These are phyloP conservation scores for Grammomys dolichurus DNA, from an alignment of 2,113 vertebrate genomes.

Conservation along the genomic window DNA sequence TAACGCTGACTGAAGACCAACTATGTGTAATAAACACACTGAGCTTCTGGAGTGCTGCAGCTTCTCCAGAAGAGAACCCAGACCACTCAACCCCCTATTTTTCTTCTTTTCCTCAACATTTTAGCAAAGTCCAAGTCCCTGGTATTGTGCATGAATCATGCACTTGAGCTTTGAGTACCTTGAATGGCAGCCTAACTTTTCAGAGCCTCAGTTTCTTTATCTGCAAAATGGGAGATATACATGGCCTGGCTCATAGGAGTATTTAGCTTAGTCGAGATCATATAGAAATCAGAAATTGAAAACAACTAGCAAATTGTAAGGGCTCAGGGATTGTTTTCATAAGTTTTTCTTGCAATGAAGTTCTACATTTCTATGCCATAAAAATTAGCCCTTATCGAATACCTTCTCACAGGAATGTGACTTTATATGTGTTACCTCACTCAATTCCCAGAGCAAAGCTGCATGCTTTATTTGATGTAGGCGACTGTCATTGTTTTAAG, in stretches of 20 bases:
- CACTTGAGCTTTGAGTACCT: neutral
- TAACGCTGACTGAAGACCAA: neutral
- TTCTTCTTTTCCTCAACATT: neutral
- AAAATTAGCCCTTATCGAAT: neutral
- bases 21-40: neutral
- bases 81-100: neutral
- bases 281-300: neutral
- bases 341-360: constrained; percentile 8
- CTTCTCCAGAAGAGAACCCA: neutral
- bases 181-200: neutral
- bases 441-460: neutral
- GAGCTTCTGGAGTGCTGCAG: neutral
- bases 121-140: neutral
- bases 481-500: neutral
- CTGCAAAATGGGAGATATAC: neutral
- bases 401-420: neutral
- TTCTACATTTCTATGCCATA: neutral
- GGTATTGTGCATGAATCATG: neutral
- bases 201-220: neutral
- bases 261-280: neutral
- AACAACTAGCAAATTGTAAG: neutral
- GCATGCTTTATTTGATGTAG: neutral
- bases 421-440: constrained; percentile 7
- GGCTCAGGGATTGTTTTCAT: neutral
- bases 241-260: neutral